Evolutionary conservation across 2,797 vertebrate species (phyloP).

Genomic region (Lacerta viridis): DNA sequence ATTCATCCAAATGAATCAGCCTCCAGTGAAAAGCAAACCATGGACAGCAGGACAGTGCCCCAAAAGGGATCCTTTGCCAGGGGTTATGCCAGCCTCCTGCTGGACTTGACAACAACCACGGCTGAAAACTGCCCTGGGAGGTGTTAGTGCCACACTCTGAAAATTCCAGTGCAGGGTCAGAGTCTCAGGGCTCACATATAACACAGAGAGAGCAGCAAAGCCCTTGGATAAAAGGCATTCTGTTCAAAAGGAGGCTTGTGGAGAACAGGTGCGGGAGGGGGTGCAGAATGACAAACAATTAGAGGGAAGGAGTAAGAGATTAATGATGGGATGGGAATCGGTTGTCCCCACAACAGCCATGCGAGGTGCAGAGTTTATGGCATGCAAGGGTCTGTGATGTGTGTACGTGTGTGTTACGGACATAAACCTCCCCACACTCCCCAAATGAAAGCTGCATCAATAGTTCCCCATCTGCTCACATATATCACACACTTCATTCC

Average conservation of each 20-base stretch:
- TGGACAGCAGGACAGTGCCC: background rate
- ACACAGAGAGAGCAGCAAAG: no score
- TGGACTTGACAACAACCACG: background rate
- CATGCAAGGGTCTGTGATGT: background rate
- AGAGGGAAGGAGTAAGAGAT: constrained; percentile 20
- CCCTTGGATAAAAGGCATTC: background rate
- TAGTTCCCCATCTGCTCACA: constrained; percentile 92
- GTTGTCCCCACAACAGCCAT: background rate
- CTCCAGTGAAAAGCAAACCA: no score
- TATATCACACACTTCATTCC: constrained; percentile 92
- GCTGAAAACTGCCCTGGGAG: background rate
- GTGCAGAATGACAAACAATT: background rate
- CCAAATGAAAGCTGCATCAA: constrained; percentile 76
- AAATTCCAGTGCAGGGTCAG: no score
- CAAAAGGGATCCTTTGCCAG: background rate
- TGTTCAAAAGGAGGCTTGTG: background rate
- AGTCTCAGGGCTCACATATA: no score
- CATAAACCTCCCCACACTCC: constrained; percentile 62
- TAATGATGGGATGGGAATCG: background rate
- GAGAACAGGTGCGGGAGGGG: background rate
- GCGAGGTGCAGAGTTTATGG: background rate
- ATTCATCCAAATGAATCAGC: no score
- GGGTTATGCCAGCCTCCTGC: background rate
- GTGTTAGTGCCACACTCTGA: background rate
- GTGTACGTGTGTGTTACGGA: background rate